Evolutionary conservation across 2,888 invertebrate genomes (phyloP).

Genomic region (Scelioninae gen. 1): DNA sequence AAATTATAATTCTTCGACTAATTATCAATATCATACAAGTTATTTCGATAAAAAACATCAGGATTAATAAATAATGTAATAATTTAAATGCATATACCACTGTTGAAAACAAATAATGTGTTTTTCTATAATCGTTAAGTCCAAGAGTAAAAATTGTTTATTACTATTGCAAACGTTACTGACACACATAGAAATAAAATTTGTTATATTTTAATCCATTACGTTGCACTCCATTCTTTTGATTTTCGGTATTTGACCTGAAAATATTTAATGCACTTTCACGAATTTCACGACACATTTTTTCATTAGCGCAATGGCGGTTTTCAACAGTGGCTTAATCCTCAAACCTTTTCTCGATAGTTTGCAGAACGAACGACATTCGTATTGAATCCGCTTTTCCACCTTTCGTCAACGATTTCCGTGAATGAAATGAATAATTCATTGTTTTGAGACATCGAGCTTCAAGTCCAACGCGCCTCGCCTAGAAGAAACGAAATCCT

Average conservation of each 20-base stretch:
- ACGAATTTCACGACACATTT: conserved; percentile 47
- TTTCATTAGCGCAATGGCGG: conserved; percentile 46
- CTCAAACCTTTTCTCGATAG: conserved; percentile 47
- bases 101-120: no score
- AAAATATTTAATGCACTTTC: conserved; percentile 57
- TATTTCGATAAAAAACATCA: no score
- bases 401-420: conserved; percentile 73
- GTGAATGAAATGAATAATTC: conserved; percentile 82
- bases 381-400: conserved; percentile 63
- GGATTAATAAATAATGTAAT: no score
- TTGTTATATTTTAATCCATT: background rate
- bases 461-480: conserved; percentile 66
- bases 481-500: conserved; percentile 51
- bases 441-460: conserved; percentile 76
- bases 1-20: no score
- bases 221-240: background rate
- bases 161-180: background rate
- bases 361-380: conserved; percentile 50
- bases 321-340: conserved; percentile 57
- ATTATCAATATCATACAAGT: no score
- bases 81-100: no score
- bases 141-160: no score
- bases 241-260: background rate
- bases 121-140: no score
- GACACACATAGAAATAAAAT: background rate